phyloP scores from a whole-genome alignment of 2,797 vertebrate species.

The Neostethus bicornis region DNA sequence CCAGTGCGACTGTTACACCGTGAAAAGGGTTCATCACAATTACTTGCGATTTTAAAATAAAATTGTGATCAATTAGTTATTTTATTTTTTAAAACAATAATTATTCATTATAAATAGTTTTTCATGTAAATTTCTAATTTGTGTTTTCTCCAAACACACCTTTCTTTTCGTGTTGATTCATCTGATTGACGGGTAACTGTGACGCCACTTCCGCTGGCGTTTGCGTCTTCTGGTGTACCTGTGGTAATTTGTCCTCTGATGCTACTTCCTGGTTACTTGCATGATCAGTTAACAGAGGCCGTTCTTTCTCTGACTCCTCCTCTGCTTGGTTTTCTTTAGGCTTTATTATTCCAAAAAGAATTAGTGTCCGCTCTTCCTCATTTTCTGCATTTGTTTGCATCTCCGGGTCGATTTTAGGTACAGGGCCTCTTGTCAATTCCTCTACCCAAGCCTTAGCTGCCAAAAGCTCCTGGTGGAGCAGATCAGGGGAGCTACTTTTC shows the following conservation, averaged over 20 bases:
- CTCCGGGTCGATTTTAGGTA: neutral
- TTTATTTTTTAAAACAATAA: too few species aligned
- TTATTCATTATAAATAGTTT: too few species aligned
- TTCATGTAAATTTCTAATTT: neutral
- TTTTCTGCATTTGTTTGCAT: slow-evolving; percentile 18
- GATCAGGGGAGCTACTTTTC: too few species aligned
- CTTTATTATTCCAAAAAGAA: slow-evolving; percentile 5
- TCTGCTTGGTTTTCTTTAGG: slow-evolving; percentile 9
- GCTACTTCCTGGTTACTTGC: slow-evolving; percentile 37
- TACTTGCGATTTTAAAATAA: too few species aligned
- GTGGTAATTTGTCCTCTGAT: slow-evolving; percentile 32
- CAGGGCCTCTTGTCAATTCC: neutral
- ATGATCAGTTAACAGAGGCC: slow-evolving; percentile 1
- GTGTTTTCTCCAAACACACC: slow-evolving; percentile 62
- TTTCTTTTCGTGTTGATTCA: slow-evolving; percentile 35
- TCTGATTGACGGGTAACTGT: slow-evolving; percentile 20
- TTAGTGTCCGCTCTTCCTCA: slow-evolving; percentile 29
- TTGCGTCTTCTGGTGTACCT: slow-evolving; percentile 29
- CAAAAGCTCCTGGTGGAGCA: slow-evolving; percentile 52
- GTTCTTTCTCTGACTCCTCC: slow-evolving; percentile 10
- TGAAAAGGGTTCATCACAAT: too few species aligned
- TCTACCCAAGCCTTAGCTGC: slow-evolving; percentile 45
- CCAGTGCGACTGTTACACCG: too few species aligned
- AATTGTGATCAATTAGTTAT: too few species aligned
- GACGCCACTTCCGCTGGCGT: slow-evolving; percentile 13